Evolutionary conservation across 1,140 invertebrate species (phyloP).

Genomic region (Aphidius ervi): DNA sequence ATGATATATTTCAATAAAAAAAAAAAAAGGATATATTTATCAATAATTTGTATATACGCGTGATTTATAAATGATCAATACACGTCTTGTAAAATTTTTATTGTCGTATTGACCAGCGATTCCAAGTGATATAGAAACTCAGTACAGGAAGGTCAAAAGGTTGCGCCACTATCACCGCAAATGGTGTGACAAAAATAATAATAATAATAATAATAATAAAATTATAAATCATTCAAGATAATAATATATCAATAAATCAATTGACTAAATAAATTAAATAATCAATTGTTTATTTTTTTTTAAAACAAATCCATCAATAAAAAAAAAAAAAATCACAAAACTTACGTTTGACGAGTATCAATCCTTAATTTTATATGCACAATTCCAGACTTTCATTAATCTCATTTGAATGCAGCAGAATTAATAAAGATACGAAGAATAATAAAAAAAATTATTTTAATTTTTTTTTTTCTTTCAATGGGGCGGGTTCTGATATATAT

Average conservation of each 20-base stretch:
- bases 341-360: constrained; percentile 6
- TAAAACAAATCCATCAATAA: too few relatives aligned
- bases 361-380: constrained; percentile 13
- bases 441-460: background rate
- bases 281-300: constrained; percentile 1
- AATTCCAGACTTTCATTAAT: background rate
- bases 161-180: constrained; percentile 19
- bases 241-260: background rate
- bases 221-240: constrained; percentile 1
- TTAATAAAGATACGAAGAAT: background rate
- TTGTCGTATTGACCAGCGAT: constrained; percentile 27
- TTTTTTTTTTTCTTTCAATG: too few relatives aligned
- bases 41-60: constrained; percentile 3
- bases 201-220: background rate
- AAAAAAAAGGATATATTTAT: background rate
- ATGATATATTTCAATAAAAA: too few relatives aligned
- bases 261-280: background rate
- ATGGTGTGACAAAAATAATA: background rate
- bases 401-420: background rate
- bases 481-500: constrained; percentile 28
- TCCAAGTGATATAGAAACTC: constrained; percentile 15
- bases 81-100: constrained; percentile 21
- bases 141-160: constrained; percentile 27
- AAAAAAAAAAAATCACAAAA: background rate
- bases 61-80: constrained; percentile 20